Evolutionary conservation across 2,113 vertebrate species (phyloP).

Genomic region (Euleptes europaea): DNA sequence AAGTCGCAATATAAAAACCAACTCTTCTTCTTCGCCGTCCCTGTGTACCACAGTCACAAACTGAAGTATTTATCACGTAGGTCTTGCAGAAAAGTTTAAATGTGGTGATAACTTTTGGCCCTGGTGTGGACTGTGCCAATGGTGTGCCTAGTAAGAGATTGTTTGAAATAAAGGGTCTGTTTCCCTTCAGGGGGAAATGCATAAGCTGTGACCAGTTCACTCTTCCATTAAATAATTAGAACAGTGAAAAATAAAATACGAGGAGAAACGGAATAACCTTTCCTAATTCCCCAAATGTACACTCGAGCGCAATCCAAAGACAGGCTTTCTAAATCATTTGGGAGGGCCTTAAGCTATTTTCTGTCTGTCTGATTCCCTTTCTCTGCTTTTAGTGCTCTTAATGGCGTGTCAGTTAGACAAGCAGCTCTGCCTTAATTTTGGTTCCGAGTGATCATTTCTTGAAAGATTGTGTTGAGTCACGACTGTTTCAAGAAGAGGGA

Average conservation of each 20-base stretch:
- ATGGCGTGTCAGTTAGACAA: conserved; percentile 8
- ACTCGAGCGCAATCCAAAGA: conserved; percentile 46
- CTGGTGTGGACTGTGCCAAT: not conserved
- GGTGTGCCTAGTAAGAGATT: not conserved
- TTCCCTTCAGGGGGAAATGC: conserved; percentile 32
- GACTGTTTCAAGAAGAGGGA: conserved; percentile 67
- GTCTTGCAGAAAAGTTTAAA: not conserved
- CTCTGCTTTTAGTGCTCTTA: conserved; percentile 52
- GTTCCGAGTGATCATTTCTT: conserved; percentile 47
- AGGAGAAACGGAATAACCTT: conserved; percentile 38
- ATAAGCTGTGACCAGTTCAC: conserved; percentile 6
- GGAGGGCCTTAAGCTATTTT: conserved; percentile 19
- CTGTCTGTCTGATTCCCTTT: conserved; percentile 30
- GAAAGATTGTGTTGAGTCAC: conserved; percentile 70
- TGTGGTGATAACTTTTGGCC: not conserved
- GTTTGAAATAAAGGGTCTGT: conserved; percentile 14
- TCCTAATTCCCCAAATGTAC: conserved; percentile 10
- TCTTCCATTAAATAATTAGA: conserved; percentile 47
- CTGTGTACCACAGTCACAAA: no score
- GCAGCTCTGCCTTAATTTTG: conserved; percentile 58
- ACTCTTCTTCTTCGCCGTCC: no score
- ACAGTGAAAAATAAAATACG: conserved; percentile 30
- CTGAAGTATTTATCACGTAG: not conserved
- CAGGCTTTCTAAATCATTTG: conserved; percentile 47
- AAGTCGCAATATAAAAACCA: no score